Evolutionary conservation across 2,888 invertebrate genomes (phyloP).

Genomic region (Aricia artaxerxes): DNA sequence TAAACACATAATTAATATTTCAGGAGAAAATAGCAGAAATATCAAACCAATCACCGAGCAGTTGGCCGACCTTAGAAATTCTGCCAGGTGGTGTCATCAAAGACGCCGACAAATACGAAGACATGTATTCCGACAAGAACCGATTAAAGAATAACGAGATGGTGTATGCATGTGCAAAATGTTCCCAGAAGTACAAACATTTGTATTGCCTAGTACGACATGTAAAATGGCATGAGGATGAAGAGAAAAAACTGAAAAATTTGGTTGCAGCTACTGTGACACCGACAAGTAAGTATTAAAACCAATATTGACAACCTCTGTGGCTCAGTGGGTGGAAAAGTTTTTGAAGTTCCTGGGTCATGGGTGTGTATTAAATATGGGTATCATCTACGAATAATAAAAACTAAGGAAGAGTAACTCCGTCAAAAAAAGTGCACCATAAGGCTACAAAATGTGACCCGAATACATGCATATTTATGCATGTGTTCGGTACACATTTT

Average conservation of each 20-base stretch:
- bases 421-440: too few species aligned
- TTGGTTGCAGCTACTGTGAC: neutral
- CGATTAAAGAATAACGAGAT: conserved; percentile 47
- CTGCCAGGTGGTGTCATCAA: conserved; percentile 70
- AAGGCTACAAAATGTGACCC: too few species aligned
- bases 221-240: conserved; percentile 64
- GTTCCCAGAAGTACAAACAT: conserved; percentile 62
- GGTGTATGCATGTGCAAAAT: conserved; percentile 71
- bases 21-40: conserved; percentile 33
- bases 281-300: neutral
- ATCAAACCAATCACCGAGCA: conserved; percentile 46
- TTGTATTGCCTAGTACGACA: conserved; percentile 65
- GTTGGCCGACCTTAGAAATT: conserved; percentile 72
- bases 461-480: too few species aligned
- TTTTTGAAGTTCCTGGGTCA: too few species aligned
- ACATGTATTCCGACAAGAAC: conserved; percentile 32
- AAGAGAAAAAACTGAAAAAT: conserved; percentile 46
- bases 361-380: too few species aligned
- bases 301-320: too few species aligned
- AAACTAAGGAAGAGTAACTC: too few species aligned
- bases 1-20: neutral
- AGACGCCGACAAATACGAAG: conserved; percentile 53
- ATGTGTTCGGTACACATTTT: too few species aligned
- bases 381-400: too few species aligned
- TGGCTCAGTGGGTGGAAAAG: too few species aligned